Conservation (phyloP, 1,140 invertebrate genomes). For the Formica selysi region DNA sequence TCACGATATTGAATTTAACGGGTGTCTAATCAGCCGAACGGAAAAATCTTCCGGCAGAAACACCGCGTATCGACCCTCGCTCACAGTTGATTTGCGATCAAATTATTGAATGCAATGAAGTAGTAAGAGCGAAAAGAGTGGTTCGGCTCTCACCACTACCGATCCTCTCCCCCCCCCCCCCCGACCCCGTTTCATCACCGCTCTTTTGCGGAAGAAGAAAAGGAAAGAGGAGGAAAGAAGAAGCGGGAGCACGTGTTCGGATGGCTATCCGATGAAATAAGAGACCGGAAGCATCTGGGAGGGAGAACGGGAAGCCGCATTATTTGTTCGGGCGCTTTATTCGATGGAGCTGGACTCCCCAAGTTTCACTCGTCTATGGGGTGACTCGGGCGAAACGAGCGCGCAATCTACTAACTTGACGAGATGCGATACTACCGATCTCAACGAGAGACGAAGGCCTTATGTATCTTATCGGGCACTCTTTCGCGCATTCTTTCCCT, state of each 20-base stretch:
- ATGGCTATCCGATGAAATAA: slow-evolving; percentile 84
- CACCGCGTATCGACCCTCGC: slow-evolving; percentile 21
- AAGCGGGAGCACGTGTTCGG: slow-evolving; percentile 80
- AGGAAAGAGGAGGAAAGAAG: slow-evolving; percentile 70
- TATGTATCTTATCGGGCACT: slow-evolving; percentile 22
- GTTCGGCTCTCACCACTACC: slow-evolving; percentile 34
- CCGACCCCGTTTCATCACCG: background rate
- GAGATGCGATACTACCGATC: slow-evolving; percentile 40
- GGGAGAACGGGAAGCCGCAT: slow-evolving; percentile 81
- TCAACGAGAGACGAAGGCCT: slow-evolving; percentile 52
- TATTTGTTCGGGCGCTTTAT: slow-evolving; percentile 83
- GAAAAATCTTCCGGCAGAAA: slow-evolving; percentile 40
- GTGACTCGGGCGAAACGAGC: slow-evolving; percentile 65
- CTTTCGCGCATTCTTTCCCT: slow-evolving; percentile 3
- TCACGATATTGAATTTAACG: slow-evolving; percentile 48
- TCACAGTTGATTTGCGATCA: slow-evolving; percentile 49
- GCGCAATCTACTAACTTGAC: slow-evolving; percentile 64
- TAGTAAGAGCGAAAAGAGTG: slow-evolving; percentile 59
- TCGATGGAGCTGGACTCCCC: slow-evolving; percentile 54
- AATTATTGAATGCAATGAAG: slow-evolving; percentile 65
- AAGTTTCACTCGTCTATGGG: slow-evolving; percentile 63
- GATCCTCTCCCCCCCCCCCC: background rate
- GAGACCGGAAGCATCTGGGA: slow-evolving; percentile 86
- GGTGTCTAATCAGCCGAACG: slow-evolving; percentile 30
- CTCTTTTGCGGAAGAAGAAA: slow-evolving; percentile 29